Evolutionary conservation across 2,888 invertebrate species (phyloP).

Genomic region (Epirrhoe tristata): DNA sequence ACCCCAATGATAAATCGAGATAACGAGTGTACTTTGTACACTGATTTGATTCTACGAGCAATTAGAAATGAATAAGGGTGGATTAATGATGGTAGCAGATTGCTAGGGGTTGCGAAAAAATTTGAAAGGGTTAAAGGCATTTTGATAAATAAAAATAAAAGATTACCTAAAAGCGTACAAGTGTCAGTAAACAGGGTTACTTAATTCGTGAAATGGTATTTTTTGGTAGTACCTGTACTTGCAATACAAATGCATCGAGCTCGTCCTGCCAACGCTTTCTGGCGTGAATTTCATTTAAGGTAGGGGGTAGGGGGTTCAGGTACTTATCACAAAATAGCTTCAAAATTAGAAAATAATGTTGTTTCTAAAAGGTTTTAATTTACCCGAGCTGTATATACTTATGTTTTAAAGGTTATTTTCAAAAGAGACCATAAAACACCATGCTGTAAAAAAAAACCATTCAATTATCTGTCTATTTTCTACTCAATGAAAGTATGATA

Average conservation of each 20-base stretch:
- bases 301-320: too few species aligned
- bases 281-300: too few species aligned
- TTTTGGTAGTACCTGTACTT: too few species aligned
- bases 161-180: too few species aligned
- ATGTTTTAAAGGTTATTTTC: too few species aligned
- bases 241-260: too few species aligned
- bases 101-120: slow-evolving; percentile 16
- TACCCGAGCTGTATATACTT: too few species aligned
- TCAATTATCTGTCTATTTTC: not conserved
- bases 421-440: not conserved
- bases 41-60: slow-evolving; percentile 35
- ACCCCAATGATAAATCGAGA: slow-evolving; percentile 38
- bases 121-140: slow-evolving; percentile 1
- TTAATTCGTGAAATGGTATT: too few species aligned
- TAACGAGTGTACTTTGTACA: slow-evolving; percentile 34
- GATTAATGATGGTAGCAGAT: slow-evolving; percentile 27
- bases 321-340: too few species aligned
- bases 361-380: too few species aligned
- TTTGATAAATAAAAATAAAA: not conserved
- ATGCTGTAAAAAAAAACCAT: not conserved
- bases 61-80: slow-evolving; percentile 34
- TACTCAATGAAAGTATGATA: slow-evolving; percentile 9
- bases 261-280: too few species aligned
- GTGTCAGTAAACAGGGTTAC: not conserved
- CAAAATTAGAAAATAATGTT: too few species aligned